phyloP scores from a whole-genome alignment of 2,888 invertebrate species.

The Anoplius nigerrimus region DNA sequence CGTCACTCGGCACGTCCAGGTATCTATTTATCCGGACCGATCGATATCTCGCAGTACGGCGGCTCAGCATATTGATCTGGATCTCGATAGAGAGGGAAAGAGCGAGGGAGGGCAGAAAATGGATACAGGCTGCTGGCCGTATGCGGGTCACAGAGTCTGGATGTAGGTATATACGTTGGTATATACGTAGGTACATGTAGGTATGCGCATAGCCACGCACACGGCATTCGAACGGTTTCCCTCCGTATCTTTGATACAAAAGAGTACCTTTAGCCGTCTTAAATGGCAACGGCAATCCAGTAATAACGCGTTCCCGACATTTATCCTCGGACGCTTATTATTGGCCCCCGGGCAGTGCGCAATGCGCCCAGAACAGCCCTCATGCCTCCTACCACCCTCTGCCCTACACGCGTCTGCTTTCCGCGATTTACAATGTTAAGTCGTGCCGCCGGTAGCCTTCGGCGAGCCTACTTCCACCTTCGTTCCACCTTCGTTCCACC shows the following conservation, averaged over 20 bases:
- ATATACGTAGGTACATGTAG: too few relatives aligned
- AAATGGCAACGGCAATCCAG: conserved; percentile 50
- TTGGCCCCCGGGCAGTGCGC: conserved; percentile 26
- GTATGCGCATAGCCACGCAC: neutral
- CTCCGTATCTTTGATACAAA: conserved; percentile 6
- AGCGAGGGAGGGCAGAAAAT: conserved; percentile 6
- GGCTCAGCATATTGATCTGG: too few relatives aligned
- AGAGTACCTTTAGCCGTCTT: conserved; percentile 33
- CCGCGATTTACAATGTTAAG: conserved; percentile 35
- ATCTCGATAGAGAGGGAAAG: neutral
- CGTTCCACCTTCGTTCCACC: conserved; percentile 8
- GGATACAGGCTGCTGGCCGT: conserved; percentile 7
- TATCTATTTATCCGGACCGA: conserved; percentile 7
- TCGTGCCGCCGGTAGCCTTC: conserved; percentile 20
- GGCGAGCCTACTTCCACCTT: conserved; percentile 16
- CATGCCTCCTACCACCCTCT: too few relatives aligned
- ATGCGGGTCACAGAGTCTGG: neutral
- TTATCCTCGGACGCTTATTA: conserved; percentile 52
- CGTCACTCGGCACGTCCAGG: conserved; percentile 7
- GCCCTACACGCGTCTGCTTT: conserved; percentile 28
- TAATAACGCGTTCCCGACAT: conserved; percentile 51
- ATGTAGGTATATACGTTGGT: conserved; percentile 9
- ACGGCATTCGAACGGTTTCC: too few relatives aligned
- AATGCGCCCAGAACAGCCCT: too few relatives aligned
- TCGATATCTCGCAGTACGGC: too few relatives aligned